Conservation (phyloP, 35 echinoderm and acorn worm genomes). For the Hemicentrotus pulcherrimus region DNA sequence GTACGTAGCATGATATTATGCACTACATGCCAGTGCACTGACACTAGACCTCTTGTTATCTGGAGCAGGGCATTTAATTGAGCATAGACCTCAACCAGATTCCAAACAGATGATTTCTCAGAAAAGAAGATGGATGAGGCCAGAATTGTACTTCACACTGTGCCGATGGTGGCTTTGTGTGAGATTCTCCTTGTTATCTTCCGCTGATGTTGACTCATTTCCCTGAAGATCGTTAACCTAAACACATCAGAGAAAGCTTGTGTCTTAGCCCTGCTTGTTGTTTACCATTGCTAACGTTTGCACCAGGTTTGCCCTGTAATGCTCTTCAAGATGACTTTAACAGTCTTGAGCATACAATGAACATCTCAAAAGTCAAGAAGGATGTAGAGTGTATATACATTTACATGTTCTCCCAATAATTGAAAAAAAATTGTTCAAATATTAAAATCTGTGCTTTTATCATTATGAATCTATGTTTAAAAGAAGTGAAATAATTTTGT, state of each 20-base stretch:
- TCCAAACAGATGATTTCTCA: background rate
- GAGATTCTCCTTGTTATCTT: background rate
- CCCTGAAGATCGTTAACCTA: background rate
- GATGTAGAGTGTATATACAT: no score
- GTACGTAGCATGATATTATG: background rate
- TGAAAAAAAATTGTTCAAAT: no score
- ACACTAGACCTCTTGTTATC: background rate
- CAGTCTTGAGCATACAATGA: background rate
- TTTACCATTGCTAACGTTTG: background rate
- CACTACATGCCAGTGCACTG: background rate
- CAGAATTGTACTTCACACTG: background rate
- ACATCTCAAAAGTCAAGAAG: background rate
- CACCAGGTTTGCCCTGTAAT: background rate
- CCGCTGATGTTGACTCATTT: constrained; percentile 2
- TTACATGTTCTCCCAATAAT: no score
- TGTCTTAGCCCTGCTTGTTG: background rate
- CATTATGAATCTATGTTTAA: no score
- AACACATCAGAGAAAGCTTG: background rate
- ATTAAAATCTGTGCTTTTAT: no score
- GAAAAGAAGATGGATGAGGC: constrained; percentile 9
- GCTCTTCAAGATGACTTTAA: background rate
- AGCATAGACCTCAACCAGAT: background rate
- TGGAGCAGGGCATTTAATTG: background rate
- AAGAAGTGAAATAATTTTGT: no score
- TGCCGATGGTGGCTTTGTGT: background rate